Conservation (phyloP, 2,888 invertebrate genomes). For the Orthosia cruda region DNA sequence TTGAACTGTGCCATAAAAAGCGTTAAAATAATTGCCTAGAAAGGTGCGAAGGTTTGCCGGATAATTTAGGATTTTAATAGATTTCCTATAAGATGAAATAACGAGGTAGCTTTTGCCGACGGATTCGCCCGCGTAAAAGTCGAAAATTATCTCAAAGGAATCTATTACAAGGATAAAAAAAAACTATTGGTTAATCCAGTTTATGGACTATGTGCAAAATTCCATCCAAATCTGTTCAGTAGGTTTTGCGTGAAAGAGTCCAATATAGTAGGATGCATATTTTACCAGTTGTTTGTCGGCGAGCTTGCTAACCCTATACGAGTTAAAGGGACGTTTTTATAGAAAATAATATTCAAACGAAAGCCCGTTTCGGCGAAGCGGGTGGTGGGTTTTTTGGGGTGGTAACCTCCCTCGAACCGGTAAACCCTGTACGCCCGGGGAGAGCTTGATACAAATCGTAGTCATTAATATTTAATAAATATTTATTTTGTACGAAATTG, state of each 20-base stretch:
- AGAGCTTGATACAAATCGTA: conserved; percentile 74
- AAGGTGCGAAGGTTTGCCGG: conserved; percentile 30
- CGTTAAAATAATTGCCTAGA: conserved; percentile 48
- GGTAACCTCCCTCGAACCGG: conserved; percentile 24
- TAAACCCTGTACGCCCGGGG: conserved; percentile 62
- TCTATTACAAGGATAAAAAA: too few relatives aligned
- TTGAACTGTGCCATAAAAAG: conserved; percentile 61
- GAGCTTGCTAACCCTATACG: conserved; percentile 61
- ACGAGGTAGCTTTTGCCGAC: too few relatives aligned
- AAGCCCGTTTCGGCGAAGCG: conserved; percentile 62
- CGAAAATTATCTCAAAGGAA: too few relatives aligned
- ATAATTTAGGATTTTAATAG: conserved; percentile 19
- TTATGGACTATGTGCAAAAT: too few relatives aligned
- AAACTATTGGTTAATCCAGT: too few relatives aligned
- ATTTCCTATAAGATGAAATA: conserved; percentile 13
- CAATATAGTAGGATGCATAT: too few relatives aligned
- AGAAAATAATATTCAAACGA: conserved; percentile 71
- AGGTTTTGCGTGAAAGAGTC: too few relatives aligned
- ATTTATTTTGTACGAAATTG: conserved; percentile 75
- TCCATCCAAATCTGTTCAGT: too few relatives aligned
- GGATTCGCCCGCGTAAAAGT: too few relatives aligned
- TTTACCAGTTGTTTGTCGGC: background rate
- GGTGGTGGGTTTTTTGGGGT: conserved; percentile 37
- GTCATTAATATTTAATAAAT: conserved; percentile 81
- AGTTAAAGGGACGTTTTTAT: conserved; percentile 71